Conservation (phyloP, 2,888 invertebrate species). For the Rhingia campestris region DNA sequence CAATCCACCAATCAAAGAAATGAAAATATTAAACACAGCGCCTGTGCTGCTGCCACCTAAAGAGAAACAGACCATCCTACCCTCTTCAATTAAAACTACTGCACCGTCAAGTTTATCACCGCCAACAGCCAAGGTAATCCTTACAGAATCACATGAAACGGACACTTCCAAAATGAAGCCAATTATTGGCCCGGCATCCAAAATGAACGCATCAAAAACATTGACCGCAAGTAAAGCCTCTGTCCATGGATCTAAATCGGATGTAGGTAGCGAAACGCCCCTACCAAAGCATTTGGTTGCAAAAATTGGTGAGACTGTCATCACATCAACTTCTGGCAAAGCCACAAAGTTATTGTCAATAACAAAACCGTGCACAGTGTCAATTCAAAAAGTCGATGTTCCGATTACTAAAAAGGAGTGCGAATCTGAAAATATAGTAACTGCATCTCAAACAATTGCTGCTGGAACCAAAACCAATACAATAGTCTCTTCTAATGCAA, state of each 20-base stretch:
- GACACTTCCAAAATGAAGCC: constrained; percentile 12
- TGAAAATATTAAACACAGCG: too few species aligned
- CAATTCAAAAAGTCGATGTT: constrained; percentile 12
- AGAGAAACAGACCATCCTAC: background rate
- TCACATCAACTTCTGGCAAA: background rate
- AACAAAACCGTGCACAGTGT: constrained; percentile 9
- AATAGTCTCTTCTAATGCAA: too few species aligned
- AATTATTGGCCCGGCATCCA: constrained; percentile 48
- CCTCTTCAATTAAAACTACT: too few species aligned
- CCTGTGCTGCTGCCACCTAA: background rate
- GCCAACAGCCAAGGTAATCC: background rate
- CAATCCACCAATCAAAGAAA: too few species aligned
- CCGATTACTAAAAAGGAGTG: background rate
- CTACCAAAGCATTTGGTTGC: background rate
- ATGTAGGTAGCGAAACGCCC: background rate
- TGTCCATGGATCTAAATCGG: background rate
- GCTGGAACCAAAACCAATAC: too few species aligned
- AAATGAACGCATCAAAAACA: constrained; percentile 36
- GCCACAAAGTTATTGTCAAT: background rate
- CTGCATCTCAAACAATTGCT: too few species aligned
- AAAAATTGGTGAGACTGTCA: constrained; percentile 31
- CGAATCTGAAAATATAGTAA: too few species aligned
- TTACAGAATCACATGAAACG: background rate
- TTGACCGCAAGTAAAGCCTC: background rate
- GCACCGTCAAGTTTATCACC: background rate